phyloP scores from a whole-genome alignment of 2,797 vertebrate genomes.

The Dryobates pubescens region DNA sequence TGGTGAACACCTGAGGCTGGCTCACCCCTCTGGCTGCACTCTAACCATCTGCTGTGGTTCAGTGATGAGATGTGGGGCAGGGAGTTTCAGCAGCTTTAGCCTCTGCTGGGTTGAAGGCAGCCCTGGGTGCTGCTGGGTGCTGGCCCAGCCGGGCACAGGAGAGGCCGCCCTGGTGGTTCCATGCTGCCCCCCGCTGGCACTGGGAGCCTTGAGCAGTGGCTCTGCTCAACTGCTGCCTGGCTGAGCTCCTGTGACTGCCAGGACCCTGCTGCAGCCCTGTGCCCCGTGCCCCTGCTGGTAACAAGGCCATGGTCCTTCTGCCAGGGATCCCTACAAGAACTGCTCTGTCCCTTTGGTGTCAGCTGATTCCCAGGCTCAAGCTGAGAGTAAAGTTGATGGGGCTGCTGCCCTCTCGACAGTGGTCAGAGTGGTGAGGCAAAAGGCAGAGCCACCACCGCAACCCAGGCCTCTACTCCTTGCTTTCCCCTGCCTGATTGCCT shows the following conservation, averaged over 20 bases:
- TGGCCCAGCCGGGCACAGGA: neutral
- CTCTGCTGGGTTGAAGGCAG: neutral
- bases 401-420: too few species aligned
- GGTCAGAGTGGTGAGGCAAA: accelerated
- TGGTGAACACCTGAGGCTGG: neutral
- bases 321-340: too few species aligned
- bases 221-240: neutral
- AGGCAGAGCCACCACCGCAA: neutral
- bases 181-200: neutral
- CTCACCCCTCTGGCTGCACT: neutral
- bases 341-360: too few species aligned
- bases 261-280: neutral
- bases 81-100: neutral
- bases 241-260: neutral
- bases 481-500: neutral
- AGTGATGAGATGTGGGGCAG: accelerated
- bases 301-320: too few species aligned
- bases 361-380: neutral
- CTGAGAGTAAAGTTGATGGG: neutral
- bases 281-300: too few species aligned
- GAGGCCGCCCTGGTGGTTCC: neutral
- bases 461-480: neutral
- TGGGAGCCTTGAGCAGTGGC: neutral
- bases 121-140: neutral
- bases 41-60: neutral